A percentile compares a stretch with the other conserved stretches of the same genome.
phyloP scores from a whole-genome alignment of 2,797 vertebrate genomes.

The Thripadectes ignobilis region DNA sequence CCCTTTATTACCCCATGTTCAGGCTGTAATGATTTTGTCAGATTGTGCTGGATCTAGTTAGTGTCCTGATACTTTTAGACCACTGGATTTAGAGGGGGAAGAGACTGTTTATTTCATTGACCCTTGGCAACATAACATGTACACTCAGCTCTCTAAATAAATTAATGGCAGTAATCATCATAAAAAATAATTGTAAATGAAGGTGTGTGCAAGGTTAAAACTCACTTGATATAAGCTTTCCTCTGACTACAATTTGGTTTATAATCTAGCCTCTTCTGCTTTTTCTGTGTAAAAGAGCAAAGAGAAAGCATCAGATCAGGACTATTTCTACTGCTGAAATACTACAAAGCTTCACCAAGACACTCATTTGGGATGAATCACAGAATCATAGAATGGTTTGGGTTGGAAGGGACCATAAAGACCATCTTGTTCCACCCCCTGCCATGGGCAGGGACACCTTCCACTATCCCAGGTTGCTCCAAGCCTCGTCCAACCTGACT shows the following conservation, averaged over 20 bases:
- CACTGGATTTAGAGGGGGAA: neutral
- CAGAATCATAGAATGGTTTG: neutral
- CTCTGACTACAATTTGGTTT: neutral
- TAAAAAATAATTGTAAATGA: conserved; percentile 14
- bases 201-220: neutral
- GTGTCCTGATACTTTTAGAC: neutral
- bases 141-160: neutral
- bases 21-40: neutral
- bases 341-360: neutral
- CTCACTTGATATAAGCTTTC: neutral
- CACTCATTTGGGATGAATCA: neutral
- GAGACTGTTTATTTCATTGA: neutral
- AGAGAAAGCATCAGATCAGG: neutral
- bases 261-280: neutral
- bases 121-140: neutral
- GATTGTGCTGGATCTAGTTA: neutral
- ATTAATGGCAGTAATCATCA: neutral
- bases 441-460: neutral
- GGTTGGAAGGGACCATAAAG: neutral
- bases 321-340: neutral
- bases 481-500: neutral
- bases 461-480: neutral
- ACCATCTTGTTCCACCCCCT: neutral
- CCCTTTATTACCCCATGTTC: neutral
- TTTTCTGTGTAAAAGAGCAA: neutral